Evolutionary conservation across 2,797 vertebrate species (phyloP), one percentile per base, ranked within the genome.

Genomic region (Sciurus vulgaris): DNA sequence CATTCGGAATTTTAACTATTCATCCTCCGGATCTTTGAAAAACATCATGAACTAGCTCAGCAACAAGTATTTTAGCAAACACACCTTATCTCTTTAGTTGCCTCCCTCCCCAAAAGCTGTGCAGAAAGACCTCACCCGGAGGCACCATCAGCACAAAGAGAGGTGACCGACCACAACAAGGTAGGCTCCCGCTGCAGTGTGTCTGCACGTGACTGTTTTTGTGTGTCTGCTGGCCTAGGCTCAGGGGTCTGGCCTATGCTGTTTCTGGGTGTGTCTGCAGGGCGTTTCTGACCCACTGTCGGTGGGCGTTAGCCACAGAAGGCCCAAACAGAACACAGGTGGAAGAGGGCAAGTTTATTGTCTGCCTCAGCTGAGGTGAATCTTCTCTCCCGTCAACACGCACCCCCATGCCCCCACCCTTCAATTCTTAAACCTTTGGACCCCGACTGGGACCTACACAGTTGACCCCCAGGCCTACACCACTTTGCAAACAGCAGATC

Each of bases 1-100:
- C 22, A 15, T 41, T 92, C 84, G 56, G 7, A 28, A 54, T 63
- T 83, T 89, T 67, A 79, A 93, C 83, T 96, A 63, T 79, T 82
- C 41, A 47, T 65, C 33, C 38, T 59, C 35, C 0, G 13, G 35
- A 28, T 72, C 67, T 94, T 86, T 73, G 67, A 61, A 56, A 67
- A 87, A 59, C 49, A 41, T 1, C 24, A 28, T 41, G 69, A 47
- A 51, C 33, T 56, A 78, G 18, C 73, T 91, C 59, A 35, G 86
- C 93, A 35, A 47, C 41, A 72, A 20, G 54, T 28, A 30, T 28
- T 69, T 91, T 51, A 33, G 15, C 54, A 35, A n/a, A 35, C 26
- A 72, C 18, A 77, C 61, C 30, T 72, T 56, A 7, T 30, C 73
- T 94, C 59, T 65, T 44, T 3, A 1, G 17, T 76, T 92, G n/a